Evolutionary conservation across 2,797 vertebrate genomes (phyloP).

Genomic region (Dallia pectoralis): DNA sequence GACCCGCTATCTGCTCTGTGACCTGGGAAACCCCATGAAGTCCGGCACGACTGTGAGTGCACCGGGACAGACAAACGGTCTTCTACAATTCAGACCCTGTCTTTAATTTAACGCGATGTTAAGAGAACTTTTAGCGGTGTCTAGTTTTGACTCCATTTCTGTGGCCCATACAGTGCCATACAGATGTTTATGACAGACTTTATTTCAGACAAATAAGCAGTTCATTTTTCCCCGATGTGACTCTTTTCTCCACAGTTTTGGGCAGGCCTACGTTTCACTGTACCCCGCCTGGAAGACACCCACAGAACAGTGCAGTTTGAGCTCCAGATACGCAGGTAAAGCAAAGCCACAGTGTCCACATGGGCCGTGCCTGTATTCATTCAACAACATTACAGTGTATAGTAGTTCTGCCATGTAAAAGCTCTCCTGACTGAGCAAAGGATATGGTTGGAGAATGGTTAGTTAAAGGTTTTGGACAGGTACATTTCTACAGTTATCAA

Average conservation of each 20-base stretch:
- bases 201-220: background rate
- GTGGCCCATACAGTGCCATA: background rate
- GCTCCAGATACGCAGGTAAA: slow-evolving; percentile 87
- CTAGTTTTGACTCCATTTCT: background rate
- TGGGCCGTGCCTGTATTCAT: too few relatives aligned
- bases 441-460: background rate
- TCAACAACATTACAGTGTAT: too few relatives aligned
- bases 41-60: slow-evolving; percentile 82
- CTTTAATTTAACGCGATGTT: too few relatives aligned
- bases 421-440: background rate
- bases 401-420: too few relatives aligned
- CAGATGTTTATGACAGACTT: background rate
- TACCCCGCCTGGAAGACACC: slow-evolving; percentile 80
- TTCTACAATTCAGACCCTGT: too few relatives aligned
- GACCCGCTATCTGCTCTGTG: slow-evolving; percentile 83
- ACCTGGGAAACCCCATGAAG: slow-evolving; percentile 95
- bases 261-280: slow-evolving; percentile 87
- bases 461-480: background rate
- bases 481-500: background rate
- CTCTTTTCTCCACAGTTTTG: slow-evolving; percentile 68
- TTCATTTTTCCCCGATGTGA: background rate
- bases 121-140: too few relatives aligned
- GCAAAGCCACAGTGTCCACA: background rate
- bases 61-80: background rate
- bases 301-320: slow-evolving; percentile 82